A percentile compares a stretch with the other conserved stretches of the same genome.
phyloP scores from a whole-genome alignment of 2,888 invertebrate species.

The Linyphia triangularis region DNA sequence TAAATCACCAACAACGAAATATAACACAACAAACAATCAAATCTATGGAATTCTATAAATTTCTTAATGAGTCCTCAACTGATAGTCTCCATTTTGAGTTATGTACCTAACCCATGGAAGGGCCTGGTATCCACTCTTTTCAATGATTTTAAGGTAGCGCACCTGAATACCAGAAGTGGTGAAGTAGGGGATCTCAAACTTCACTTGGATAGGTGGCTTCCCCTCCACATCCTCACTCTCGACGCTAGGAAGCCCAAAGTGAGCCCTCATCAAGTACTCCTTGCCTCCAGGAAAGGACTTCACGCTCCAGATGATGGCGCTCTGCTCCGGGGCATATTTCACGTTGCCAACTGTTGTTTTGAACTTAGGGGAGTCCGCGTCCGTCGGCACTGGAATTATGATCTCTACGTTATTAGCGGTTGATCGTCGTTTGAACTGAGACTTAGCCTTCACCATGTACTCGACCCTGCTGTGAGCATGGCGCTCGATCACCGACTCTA shows the following conservation, averaged over 20 bases:
- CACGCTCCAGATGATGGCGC: constrained; percentile 97
- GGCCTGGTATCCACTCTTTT: constrained; percentile 99
- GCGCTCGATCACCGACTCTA: constrained; percentile 98
- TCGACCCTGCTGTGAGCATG: constrained; percentile 98
- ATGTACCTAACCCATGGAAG: constrained; percentile 99
- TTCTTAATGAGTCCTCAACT: constrained; percentile 91
- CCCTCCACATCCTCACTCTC: constrained; percentile 96
- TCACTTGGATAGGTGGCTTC: constrained; percentile 98
- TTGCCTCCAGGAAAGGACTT: constrained; percentile 99
- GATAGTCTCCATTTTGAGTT: constrained; percentile 99
- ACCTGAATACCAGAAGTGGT: constrained; percentile 99
- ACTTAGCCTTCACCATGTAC: constrained; percentile 99
- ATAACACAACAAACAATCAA: neutral
- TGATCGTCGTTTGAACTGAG: constrained; percentile 97
- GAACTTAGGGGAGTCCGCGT: constrained; percentile 99
- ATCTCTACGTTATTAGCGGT: constrained; percentile 99
- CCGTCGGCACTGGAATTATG: constrained; percentile 95
- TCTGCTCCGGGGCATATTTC: constrained; percentile 97
- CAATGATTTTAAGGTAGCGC: constrained; percentile 97
- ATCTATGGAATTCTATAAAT: neutral
- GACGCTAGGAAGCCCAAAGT: constrained; percentile 97
- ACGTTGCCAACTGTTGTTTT: constrained; percentile 98
- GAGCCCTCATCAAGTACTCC: constrained; percentile 98
- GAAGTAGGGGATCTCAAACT: constrained; percentile 99
- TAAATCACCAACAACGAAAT: constrained; percentile 46